Evolutionary conservation across 2,113 vertebrate genomes (phyloP), one percentile per base, ranked within the genome.

Genomic region (Pao palembangensis): DNA sequence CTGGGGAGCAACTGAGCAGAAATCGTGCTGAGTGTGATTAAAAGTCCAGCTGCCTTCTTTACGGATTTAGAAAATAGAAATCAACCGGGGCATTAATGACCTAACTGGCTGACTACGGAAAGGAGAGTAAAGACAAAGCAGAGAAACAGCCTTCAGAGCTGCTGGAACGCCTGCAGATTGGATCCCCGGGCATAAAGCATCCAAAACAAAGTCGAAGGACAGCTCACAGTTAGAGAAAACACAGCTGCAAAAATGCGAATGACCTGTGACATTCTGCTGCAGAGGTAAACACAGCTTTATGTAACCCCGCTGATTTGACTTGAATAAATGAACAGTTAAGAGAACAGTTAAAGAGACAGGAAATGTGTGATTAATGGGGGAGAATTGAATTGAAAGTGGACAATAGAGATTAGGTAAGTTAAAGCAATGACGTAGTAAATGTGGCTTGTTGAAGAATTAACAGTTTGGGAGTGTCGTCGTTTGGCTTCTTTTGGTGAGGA

Each of bases 251-350:
- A 87, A 76, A 84, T 86, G 73, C 88, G 85, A 84, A 94, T 96
- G 92, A 90, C 93, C 73, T 95, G 90, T 87, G 92, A 94, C 86
- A 88, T 94, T 88, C 88, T 94, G 70, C 92, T 94, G 84, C 91
- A 92, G 90, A 95, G 93, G 93, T 95, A 94, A 92, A 85, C 68
- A 76, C 38, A 21, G 34, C 28, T 44, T 85, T 80, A 67, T 42
- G 54, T 75, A 84, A 84, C 65, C 49, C 18, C 53, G 61, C 19
- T 34, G 16, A 31, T 68, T 41, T 66, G 66, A 52, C 66, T 54
- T 20, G 59, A 16, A 69, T 55, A 48, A 6, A 49, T 42, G 31
- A 17, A n/a, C n/a, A n/a, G n/a, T n/a, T 51, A 46, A 43, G 7
- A 61, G 54, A 3, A 47, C 58, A n/a, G 16, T 50, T 52, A 17